phyloP scores from a whole-genome alignment of 2,113 vertebrate species.

The Peromyscus polionotus region DNA sequence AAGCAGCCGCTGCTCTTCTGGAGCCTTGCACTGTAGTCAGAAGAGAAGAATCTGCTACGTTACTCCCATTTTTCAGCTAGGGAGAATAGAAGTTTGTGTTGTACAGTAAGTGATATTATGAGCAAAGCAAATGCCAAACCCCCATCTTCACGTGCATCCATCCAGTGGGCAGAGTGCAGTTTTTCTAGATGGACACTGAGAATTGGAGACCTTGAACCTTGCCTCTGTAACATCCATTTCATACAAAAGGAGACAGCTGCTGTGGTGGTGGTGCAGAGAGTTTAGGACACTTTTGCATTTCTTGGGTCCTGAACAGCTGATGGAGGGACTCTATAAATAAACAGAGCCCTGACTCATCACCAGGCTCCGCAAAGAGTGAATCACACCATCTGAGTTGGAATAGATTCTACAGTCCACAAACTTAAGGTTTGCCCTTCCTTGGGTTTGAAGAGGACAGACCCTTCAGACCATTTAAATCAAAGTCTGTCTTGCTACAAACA shows the following conservation, averaged over 20 bases:
- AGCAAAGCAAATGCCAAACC: background rate
- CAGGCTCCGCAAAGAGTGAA: conserved; percentile 4
- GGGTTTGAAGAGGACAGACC: background rate
- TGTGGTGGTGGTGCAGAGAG: background rate
- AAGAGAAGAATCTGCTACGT: background rate
- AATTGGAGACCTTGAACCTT: background rate
- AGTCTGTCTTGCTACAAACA: background rate
- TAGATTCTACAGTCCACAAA: background rate
- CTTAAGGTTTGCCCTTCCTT: background rate
- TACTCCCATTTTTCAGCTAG: conserved; percentile 6
- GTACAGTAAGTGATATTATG: background rate
- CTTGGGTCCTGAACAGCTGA: conserved; percentile 60
- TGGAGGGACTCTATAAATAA: conserved; percentile 48
- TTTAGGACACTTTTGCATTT: conserved; percentile 16
- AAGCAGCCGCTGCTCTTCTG: background rate
- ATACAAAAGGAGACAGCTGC: background rate
- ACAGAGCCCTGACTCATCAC: conserved; percentile 47
- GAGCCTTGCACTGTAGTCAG: background rate
- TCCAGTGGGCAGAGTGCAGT: background rate
- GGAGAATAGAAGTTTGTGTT: background rate
- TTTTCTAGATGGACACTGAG: background rate
- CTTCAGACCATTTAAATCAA: conserved; percentile 9
- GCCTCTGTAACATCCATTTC: background rate
- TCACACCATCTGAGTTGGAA: background rate
- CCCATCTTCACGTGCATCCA: background rate